A percentile compares a stretch with the other conserved stretches of the same genome.
These are phyloP conservation scores for Euclidia mi DNA, from an alignment of 2,888 invertebrate species.

Conservation along the genomic window DNA sequence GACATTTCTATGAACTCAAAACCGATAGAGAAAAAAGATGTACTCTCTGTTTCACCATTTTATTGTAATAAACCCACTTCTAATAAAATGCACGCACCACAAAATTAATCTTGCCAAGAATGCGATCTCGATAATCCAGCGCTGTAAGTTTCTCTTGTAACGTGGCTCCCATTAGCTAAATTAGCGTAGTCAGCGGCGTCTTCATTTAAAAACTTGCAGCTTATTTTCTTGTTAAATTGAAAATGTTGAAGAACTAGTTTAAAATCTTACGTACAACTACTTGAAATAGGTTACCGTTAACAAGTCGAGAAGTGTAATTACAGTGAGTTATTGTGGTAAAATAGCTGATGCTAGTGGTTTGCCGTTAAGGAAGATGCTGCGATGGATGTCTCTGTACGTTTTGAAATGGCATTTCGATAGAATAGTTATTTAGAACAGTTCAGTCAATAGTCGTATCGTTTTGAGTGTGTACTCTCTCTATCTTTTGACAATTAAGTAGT, in stretches of 20 bases:
- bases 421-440: too few relatives aligned
- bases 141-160: slow-evolving; percentile 20
- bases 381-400: too few relatives aligned
- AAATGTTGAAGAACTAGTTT: slow-evolving; percentile 56
- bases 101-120: not conserved
- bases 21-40: too few relatives aligned
- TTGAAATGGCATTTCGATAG: too few relatives aligned
- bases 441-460: too few relatives aligned
- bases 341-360: not conserved
- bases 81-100: not conserved
- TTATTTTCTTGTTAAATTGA: slow-evolving; percentile 62
- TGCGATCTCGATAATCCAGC: slow-evolving; percentile 17
- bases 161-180: slow-evolving; percentile 53
- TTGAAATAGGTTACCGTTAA: slow-evolving; percentile 27
- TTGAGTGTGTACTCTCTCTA: too few relatives aligned
- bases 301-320: slow-evolving; percentile 32
- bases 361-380: too few relatives aligned
- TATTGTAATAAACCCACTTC: too few relatives aligned
- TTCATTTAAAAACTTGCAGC: slow-evolving; percentile 54
- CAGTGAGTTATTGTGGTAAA: slow-evolving; percentile 16
- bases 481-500: too few relatives aligned
- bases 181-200: slow-evolving; percentile 52
- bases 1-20: too few relatives aligned
- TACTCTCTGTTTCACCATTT: too few relatives aligned
- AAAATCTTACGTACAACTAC: slow-evolving; percentile 31